A percentile compares a stretch with the other conserved stretches of the same genome.
These are phyloP conservation scores for Blastomussa wellsi DNA, from an alignment of 92 coral and sea anemone species.

Conservation along the genomic window DNA sequence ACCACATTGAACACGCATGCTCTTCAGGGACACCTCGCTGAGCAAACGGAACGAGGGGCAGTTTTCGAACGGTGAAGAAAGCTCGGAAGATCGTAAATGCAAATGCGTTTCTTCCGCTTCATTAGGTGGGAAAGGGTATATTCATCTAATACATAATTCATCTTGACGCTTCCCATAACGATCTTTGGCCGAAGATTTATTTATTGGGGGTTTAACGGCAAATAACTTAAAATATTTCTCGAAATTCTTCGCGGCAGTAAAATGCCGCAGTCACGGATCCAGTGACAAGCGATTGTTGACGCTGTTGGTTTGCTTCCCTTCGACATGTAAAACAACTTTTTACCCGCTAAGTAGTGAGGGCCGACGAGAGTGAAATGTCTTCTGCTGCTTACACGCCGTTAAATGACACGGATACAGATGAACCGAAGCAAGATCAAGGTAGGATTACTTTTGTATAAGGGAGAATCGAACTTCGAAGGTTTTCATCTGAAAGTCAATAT, in stretches of 20 bases:
- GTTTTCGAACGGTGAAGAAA: background rate
- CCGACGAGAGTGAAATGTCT: slow-evolving; percentile 53
- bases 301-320: slow-evolving; percentile 3
- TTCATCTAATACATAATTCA: slow-evolving; percentile 43
- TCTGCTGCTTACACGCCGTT: slow-evolving; percentile 63
- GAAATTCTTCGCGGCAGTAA: background rate
- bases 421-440: slow-evolving; percentile 52
- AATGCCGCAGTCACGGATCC: slow-evolving; percentile 1
- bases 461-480: background rate
- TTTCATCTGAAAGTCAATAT: background rate
- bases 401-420: slow-evolving; percentile 66
- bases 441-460: background rate
- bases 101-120: background rate
- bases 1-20: background rate
- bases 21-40: background rate
- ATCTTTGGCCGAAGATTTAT: background rate
- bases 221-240: background rate
- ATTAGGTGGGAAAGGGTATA: background rate
- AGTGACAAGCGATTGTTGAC: background rate
- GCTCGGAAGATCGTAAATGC: background rate
- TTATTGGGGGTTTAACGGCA: background rate
- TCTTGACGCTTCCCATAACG: slow-evolving; percentile 13
- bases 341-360: slow-evolving; percentile 25
- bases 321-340: slow-evolving; percentile 33
- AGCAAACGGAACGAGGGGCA: background rate